Evolutionary conservation across 23 tunicate genomes (phyloP), one percentile per base, ranked within the genome.

Genomic region (Phallusia fumigata): DNA sequence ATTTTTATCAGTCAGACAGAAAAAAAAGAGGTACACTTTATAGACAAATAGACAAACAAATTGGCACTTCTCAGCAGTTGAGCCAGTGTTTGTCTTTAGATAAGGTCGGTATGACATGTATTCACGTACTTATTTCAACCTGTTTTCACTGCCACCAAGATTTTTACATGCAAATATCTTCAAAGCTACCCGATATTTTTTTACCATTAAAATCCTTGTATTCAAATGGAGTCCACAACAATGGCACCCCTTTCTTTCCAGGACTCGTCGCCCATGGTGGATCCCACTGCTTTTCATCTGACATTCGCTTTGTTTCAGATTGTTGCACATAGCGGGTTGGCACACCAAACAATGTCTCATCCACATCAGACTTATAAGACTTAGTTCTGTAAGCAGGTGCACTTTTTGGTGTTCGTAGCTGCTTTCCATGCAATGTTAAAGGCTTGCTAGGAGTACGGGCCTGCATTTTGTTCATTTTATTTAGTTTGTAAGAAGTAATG

Each of bases 241-340:
- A 58, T 21, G 98, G 98, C 34, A 87, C 90, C 15, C 98, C 94
- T 52, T 79, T 89, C 36, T 76, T 89, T 8, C 84, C 82, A 18
- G 94, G 98, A 32, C 90, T 80, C 74, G 90, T 94, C 0, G 75
- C 85, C 98, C 98, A 94, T n/a, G 98, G 98, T 58, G 98, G 98
- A 74, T 94, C 98, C 98, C 98, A 94, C 34, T 91, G 74, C 40
- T 83, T 83, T 31, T 89, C 94, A 35, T 83, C 81, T 50, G 73
- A 53, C 19, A 80, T 52, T 34, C 90, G 87, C 51, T 72, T 82
- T 30, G 90, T 94, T 58, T 94, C 98, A 22, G 53, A 65, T 79
- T 94, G 98, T 64, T 89, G 88, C 44, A 64, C 51, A 47, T 65
- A 89, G 28, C 98, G 83, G 19, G 90, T 26, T 49, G 98, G 98